Conservation (phyloP, 2,797 vertebrate species). For the Anguilla anguilla region DNA sequence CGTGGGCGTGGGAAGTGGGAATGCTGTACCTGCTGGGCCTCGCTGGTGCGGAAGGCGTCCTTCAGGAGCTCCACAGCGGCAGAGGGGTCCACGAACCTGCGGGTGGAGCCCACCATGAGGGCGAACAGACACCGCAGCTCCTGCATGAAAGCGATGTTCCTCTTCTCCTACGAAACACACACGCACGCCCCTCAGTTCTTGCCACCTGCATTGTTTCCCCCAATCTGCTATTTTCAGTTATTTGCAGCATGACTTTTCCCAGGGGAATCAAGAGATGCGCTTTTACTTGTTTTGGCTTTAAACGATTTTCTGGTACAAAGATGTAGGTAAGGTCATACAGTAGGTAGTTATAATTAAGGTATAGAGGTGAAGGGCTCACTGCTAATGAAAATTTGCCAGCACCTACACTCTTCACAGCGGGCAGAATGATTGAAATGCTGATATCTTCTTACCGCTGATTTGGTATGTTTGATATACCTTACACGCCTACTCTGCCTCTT, state of each 20-base stretch:
- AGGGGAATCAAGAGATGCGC: not conserved
- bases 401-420: not conserved
- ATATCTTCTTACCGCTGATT: not conserved
- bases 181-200: not conserved
- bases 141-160: slow-evolving; percentile 94
- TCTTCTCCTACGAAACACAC: slow-evolving; percentile 80
- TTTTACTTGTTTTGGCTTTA: not conserved
- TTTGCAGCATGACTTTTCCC: not conserved
- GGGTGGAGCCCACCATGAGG: slow-evolving; percentile 88
- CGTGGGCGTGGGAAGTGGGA: not conserved
- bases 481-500: not conserved
- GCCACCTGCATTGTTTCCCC: no score
- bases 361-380: not conserved
- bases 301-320: not conserved
- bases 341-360: not conserved
- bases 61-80: slow-evolving; percentile 88
- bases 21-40: slow-evolving; percentile 88
- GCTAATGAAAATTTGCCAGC: not conserved
- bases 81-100: slow-evolving; percentile 91
- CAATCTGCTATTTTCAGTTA: not conserved
- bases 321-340: not conserved
- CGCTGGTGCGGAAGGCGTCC: slow-evolving; percentile 85
- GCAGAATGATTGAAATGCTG: not conserved
- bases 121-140: slow-evolving; percentile 93
- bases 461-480: not conserved